Base-by-base conservation (phyloP, 2,888 invertebrate genomes). In the Hyppa rectilinea region DNA sequence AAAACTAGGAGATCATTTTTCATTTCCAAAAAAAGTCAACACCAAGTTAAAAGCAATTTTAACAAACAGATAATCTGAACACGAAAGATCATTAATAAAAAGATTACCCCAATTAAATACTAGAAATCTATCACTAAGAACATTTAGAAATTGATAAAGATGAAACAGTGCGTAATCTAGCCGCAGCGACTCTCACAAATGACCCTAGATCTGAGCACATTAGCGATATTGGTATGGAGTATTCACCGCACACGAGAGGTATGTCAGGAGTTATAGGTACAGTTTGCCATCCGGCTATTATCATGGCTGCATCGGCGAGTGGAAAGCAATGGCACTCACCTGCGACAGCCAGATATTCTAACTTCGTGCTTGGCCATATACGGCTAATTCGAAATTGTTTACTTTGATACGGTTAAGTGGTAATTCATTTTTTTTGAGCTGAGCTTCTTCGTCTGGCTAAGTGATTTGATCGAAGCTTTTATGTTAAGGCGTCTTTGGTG, bases 321-420 rank as follows among this genome's bases (percentile, higher is more conserved):
- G 76, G 71, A 85, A 86, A 86, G 77, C 77, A 79, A 75, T 84
- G 63, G 73, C 68, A 71, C 71, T 80, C 45, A 72, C 76, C 64
- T 69, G 70, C 67, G 72, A 79, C 74, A 68, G 45, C 75, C 71
- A 70, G 72, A 84, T 81, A 81, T 43, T 66, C 65, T 67, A 67
- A 67, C 82, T 76, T 82, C 84, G 86, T 86, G 82, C 70, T 61
- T 64, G 66, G 45, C 84, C 84, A 64, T 84, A 81, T 75, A 79
- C 60, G 79, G 81, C 71, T 77, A 72, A 81, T 83, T 77, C 63
- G 71, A 81, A 81, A 81, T 79, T 78, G 69, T 72, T 75, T 65
- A 53, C 67, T 75, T 65, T 75, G 79, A 81, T 79, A 84, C 47
- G 69, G 55, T 70, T 80, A 75, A 82, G 61, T 73, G 59, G 67